These are phyloP conservation scores for Cataglyphis altisquamis DNA, from an alignment of 2,888 invertebrate species.

Conservation along the genomic window DNA sequence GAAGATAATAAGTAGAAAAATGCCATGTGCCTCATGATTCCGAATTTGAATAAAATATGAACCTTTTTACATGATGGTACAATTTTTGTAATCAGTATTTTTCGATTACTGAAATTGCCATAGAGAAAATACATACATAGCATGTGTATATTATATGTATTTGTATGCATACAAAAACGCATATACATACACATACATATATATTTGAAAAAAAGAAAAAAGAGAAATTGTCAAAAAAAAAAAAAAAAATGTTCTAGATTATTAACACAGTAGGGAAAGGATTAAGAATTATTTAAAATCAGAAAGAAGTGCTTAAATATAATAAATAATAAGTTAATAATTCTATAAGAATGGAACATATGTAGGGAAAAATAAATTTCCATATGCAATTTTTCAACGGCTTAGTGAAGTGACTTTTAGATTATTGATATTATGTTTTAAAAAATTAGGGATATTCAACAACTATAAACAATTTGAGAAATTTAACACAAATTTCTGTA, in stretches of 20 bases:
- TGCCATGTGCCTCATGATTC: constrained; percentile 44
- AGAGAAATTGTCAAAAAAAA: background rate
- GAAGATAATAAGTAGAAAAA: constrained; percentile 40
- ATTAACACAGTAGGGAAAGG: constrained; percentile 49
- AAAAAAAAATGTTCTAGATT: constrained; percentile 37
- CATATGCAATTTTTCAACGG: background rate
- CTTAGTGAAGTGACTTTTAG: constrained; percentile 11
- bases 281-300: constrained; percentile 40
- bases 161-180: background rate
- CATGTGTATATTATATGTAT: background rate
- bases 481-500: background rate
- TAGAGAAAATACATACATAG: background rate
- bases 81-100: constrained; percentile 42
- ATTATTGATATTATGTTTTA: background rate
- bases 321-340: constrained; percentile 34
- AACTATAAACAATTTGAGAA: background rate
- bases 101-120: constrained; percentile 29
- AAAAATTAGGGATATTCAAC: background rate
- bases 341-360: constrained; percentile 81
- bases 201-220: constrained; percentile 12
- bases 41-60: constrained; percentile 25
- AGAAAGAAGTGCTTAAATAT: constrained; percentile 34
- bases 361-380: constrained; percentile 9
- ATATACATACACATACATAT: background rate
- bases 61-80: constrained; percentile 25